Conservation (phyloP, 2,113 vertebrate genomes). For the Talpa occidentalis region DNA sequence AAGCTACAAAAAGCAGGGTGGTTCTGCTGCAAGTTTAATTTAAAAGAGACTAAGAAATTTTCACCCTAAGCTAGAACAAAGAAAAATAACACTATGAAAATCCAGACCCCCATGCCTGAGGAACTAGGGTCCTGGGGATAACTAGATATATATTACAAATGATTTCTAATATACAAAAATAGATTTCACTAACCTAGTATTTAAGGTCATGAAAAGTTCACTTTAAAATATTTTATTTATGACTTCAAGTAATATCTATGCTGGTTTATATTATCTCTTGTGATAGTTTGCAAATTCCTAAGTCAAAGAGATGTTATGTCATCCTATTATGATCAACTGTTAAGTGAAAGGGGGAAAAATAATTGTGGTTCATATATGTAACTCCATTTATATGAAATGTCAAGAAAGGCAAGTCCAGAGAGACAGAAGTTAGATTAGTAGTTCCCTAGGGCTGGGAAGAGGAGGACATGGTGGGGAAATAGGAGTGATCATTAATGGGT, state of each 20-base stretch:
- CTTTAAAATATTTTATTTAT: background rate
- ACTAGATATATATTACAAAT: background rate
- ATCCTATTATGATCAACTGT: background rate
- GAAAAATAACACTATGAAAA: background rate
- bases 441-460: background rate
- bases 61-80: background rate
- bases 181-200: background rate
- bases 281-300: background rate
- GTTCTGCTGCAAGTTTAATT: background rate
- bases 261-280: background rate
- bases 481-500: too few relatives aligned
- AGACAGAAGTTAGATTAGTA: background rate
- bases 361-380: background rate
- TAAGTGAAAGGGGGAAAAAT: background rate
- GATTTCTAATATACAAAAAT: background rate
- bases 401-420: background rate
- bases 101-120: too few relatives aligned
- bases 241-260: slow-evolving; percentile 2
- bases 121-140: background rate
- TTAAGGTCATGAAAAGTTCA: background rate
- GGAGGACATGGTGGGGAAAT: background rate
- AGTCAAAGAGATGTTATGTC: background rate
- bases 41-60: background rate
- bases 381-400: background rate
- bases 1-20: background rate